These are phyloP conservation scores for Sebastiscus tertius DNA, from an alignment of 2,797 vertebrate genomes.

Conservation along the genomic window DNA sequence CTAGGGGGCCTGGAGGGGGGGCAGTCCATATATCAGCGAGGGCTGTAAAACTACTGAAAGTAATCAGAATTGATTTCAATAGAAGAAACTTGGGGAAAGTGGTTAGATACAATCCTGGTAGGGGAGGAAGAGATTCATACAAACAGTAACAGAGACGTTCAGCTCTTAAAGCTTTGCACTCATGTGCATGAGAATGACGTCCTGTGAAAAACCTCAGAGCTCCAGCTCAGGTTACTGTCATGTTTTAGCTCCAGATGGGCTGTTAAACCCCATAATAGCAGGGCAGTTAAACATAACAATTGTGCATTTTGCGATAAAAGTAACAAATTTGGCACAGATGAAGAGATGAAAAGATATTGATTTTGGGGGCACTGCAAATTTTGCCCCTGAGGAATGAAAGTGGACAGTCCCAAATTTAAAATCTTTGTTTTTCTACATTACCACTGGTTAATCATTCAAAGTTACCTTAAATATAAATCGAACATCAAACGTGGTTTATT, in stretches of 20 bases:
- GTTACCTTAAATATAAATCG: too few species aligned
- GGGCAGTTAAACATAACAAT: too few species aligned
- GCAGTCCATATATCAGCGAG: slow-evolving; percentile 16
- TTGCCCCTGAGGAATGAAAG: too few species aligned
- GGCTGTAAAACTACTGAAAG: slow-evolving; percentile 42
- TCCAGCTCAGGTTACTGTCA: neutral
- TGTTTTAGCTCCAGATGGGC: neutral
- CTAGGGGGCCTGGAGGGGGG: slow-evolving; percentile 22
- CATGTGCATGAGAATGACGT: neutral
- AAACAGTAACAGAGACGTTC: neutral
- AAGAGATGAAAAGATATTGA: too few species aligned
- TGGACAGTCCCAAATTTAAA: too few species aligned
- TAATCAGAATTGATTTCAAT: slow-evolving; percentile 20
- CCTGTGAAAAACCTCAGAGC: neutral
- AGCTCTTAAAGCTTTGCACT: neutral
- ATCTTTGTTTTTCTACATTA: too few species aligned
- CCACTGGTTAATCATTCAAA: too few species aligned
- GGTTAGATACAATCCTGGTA: neutral
- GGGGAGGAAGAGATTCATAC: neutral
- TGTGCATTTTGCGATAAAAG: too few species aligned
- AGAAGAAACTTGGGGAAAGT: neutral
- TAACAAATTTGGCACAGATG: too few species aligned
- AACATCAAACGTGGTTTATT: too few species aligned
- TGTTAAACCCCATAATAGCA: neutral
- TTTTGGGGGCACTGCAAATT: too few species aligned